These are phyloP conservation scores for Scartelaos histophorus DNA, from an alignment of 2,113 vertebrate genomes.

Conservation along the genomic window DNA sequence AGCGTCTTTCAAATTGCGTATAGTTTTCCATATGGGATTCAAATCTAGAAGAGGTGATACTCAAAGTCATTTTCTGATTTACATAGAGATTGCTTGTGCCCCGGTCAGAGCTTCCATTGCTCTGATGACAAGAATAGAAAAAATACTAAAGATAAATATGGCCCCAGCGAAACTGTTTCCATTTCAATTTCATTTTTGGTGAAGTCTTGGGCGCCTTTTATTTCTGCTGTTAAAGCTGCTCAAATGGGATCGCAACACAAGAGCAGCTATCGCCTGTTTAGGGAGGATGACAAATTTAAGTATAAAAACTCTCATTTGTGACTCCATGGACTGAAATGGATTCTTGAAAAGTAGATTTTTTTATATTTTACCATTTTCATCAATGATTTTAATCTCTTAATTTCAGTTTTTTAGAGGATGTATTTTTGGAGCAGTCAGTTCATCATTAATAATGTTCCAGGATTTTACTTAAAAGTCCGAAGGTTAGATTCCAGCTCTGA, in stretches of 20 bases:
- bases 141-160: conserved; percentile 8
- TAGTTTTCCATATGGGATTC: conserved; percentile 4
- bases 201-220: neutral
- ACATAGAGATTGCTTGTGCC: conserved; percentile 42
- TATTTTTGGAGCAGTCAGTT: too few relatives aligned
- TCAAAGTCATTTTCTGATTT: conserved; percentile 31
- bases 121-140: neutral
- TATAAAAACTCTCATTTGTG: conserved; percentile 7
- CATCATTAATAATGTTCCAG: too few relatives aligned
- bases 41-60: neutral
- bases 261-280: neutral
- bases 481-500: neutral
- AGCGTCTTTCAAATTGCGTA: neutral
- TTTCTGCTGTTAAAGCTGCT: neutral
- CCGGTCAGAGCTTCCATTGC: conserved; percentile 25
- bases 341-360: neutral
- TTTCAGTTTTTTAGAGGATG: neutral
- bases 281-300: neutral
- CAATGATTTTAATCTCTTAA: neutral
- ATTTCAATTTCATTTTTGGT: neutral
- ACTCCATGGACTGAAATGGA: neutral
- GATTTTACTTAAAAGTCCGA: too few relatives aligned
- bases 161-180: conserved; percentile 4
- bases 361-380: neutral
- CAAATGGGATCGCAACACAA: neutral